Base-by-base conservation (phyloP, 2,888 invertebrate genomes). In the Drosophila multiciliata region DNA sequence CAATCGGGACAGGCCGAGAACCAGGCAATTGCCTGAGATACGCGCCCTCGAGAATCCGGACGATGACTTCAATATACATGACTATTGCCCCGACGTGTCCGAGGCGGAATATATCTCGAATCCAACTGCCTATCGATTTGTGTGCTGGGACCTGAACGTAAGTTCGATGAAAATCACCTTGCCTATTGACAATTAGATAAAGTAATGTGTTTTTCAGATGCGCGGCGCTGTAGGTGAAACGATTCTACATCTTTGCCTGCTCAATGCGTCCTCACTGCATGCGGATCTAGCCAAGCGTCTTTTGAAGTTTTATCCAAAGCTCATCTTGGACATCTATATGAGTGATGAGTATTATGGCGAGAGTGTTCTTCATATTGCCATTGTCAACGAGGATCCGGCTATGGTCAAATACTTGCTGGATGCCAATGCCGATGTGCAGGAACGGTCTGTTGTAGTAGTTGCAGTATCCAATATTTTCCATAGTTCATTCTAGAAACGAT, bases 341-440 rank as follows among this genome's bases (percentile, higher is more conserved):
- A 96, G 96, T 57, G 99, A 99, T 90, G 99, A 99, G 93, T 99
- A 99, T 92, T 99, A 98, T 91, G 99, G 99, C 2, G 99, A 99
- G 92, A 98, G 97, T 91, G 97, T 98, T 0, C 94, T 99, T 2
- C 99, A 99, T 91, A 98, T 99, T 92, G 99, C 99, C 5, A 99
- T 99, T 82, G 99, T 99, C 1, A 99, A 99, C 93, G 99, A 99
- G 92, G 99, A 99, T 92, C 98, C 98, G 0, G 96, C 98, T 0
- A 98, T 99, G 98, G 99, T 99, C 7, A 99, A 98, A 93, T 99
- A 96, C 92, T 94, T 99, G 6, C 93, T 99, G 55, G 98, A 98
- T 92, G 96, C 97, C 29, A 97, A 98, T 0, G 98, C 98, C 0
- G 96, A 99, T 93, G 97, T 97, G 73, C 96, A 98, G 91, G 98